Conservation (phyloP, 2,888 invertebrate genomes). For the Silvanus unidentatus region DNA sequence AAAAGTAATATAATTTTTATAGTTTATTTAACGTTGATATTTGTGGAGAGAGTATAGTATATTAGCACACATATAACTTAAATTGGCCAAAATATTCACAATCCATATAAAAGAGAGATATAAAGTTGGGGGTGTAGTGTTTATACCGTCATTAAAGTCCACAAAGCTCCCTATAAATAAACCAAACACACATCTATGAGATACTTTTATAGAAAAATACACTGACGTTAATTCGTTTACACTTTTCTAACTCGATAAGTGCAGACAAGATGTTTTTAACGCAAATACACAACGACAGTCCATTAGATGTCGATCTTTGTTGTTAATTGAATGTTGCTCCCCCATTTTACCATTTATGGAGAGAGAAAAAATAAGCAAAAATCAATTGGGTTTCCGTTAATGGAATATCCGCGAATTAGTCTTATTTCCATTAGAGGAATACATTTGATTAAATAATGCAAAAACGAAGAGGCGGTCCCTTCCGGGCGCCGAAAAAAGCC, state of each 20-base stretch:
- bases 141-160: slow-evolving; percentile 30
- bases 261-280: slow-evolving; percentile 19
- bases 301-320: neutral
- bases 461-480: too few species aligned
- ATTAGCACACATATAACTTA: slow-evolving; percentile 12
- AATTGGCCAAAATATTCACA: slow-evolving; percentile 26
- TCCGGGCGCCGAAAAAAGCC: too few species aligned
- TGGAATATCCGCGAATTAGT: too few species aligned
- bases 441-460: too few species aligned
- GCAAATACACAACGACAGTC: slow-evolving; percentile 10
- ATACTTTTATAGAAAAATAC: slow-evolving; percentile 28
- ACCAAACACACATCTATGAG: slow-evolving; percentile 16
- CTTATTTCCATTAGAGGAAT: too few species aligned
- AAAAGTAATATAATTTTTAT: too few species aligned
- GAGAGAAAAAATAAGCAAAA: too few species aligned
- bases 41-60: too few species aligned
- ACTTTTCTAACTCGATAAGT: slow-evolving; percentile 28
- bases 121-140: slow-evolving; percentile 31
- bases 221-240: slow-evolving; percentile 22
- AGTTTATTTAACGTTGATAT: too few species aligned
- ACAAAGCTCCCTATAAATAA: slow-evolving; percentile 27
- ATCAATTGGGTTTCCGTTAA: too few species aligned
- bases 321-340: too few species aligned
- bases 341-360: too few species aligned
- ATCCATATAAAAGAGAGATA: slow-evolving; percentile 28